Base-by-base conservation (phyloP, 2,797 vertebrate species). In the Lindbergichthys nudifrons region DNA sequence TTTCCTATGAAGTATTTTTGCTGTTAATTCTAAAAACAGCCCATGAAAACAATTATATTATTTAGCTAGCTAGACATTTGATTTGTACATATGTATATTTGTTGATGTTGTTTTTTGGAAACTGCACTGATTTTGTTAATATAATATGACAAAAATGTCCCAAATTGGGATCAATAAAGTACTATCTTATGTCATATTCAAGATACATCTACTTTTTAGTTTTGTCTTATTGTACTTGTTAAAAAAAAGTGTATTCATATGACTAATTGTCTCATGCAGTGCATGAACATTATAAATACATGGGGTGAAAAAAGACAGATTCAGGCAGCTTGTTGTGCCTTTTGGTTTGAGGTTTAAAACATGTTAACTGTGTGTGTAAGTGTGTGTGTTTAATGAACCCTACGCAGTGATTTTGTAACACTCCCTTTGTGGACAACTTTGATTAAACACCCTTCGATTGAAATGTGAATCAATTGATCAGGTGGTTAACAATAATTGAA, bases 231-330 rank as follows among this genome's bases (percentile, higher is more conserved):
- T 32, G 15, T 23, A 0, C 12, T 19, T 18, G 5, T 1, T 21
- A 59, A 42, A 63, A 6, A 59, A 42, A 63, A 12, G 41, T 18
- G 14, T 64, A 41, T 65, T n/a, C 10, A n/a, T n/a, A 41, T 16
- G 51, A 42, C 46, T 7, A 18, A 10, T 65, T n/a, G 23, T n/a
- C 1, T 62, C 16, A 30, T 13, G 5, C 26, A 32, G 13, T 39
- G 13, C 45, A 50, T 2, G 11, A 51, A 21, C 19, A 21, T 6
- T 32, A 62, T 61, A 61, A 42, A 26, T 12, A 36, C 3, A 36
- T 39, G 14, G 21, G 6, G 5, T 61, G 1, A 16, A 23, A 51
- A 52, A 7, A 36, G 18, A 58, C 54, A n/a, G 53, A 56, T 18
- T 45, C 16, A 36, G 52, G 52, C 53, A 56, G 53, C 11, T 41